These are phyloP conservation scores for Sitophilus oryzae DNA, from an alignment of 1,140 invertebrate genomes.

Conservation along the genomic window DNA sequence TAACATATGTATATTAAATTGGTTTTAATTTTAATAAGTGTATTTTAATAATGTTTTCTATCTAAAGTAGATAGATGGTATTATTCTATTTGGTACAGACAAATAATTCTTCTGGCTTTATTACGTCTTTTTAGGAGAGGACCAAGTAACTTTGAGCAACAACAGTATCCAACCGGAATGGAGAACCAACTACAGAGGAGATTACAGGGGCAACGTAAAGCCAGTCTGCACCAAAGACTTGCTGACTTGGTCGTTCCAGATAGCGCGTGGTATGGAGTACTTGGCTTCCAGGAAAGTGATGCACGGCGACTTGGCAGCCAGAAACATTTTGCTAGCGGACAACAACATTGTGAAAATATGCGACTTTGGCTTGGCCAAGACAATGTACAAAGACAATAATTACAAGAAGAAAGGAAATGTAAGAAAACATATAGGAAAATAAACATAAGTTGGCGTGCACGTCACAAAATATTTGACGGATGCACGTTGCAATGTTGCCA, in stretches of 20 bases:
- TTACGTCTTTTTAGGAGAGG: conserved; percentile 35
- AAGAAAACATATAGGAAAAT: no score
- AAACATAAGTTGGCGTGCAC: no score
- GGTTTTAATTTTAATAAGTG: no score
- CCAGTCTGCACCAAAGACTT: conserved; percentile 75
- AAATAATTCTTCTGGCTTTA: no score
- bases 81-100: no score
- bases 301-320: conserved; percentile 93
- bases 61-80: no score
- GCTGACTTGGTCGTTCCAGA: conserved; percentile 87
- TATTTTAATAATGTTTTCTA: no score
- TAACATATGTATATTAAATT: conserved; percentile 2
- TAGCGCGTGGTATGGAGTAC: conserved; percentile 94
- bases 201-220: conserved; percentile 58
- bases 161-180: conserved; percentile 66
- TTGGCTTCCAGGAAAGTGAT: conserved; percentile 78
- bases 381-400: conserved; percentile 86
- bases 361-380: conserved; percentile 93
- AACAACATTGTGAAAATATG: conserved; percentile 90
- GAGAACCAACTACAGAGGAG: conserved; percentile 67
- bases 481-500: no score
- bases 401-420: conserved; percentile 88
- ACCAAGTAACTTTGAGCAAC: conserved; percentile 45
- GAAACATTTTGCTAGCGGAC: conserved; percentile 91
- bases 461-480: no score